These are phyloP conservation scores for Umimayanthus kanabou DNA, from an alignment of 92 coral and sea anemone genomes.

Conservation along the genomic window DNA sequence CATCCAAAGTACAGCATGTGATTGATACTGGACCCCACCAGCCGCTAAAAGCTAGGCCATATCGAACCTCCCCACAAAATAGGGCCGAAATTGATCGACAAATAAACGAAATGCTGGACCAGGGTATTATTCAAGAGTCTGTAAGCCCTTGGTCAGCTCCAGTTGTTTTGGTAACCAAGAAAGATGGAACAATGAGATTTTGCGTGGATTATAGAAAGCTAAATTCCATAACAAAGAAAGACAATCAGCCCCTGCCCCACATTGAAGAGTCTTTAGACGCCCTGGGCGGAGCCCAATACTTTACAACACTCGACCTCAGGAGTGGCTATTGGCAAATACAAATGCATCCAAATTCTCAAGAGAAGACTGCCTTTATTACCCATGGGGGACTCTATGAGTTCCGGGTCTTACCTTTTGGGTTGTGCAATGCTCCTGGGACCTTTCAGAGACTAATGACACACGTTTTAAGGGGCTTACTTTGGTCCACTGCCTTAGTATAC, in stretches of 20 bases:
- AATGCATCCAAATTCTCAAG: constrained; percentile 39
- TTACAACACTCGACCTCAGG: constrained; percentile 53
- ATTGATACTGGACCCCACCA: constrained; percentile 54
- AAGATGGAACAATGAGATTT: constrained; percentile 53
- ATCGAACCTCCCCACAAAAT: constrained; percentile 52
- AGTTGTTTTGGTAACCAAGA: constrained; percentile 55
- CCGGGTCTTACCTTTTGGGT: constrained; percentile 47
- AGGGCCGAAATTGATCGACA: constrained; percentile 45
- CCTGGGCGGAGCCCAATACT: constrained; percentile 46
- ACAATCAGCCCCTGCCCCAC: constrained; percentile 47
- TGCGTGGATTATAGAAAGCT: constrained; percentile 55
- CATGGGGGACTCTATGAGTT: constrained; percentile 57
- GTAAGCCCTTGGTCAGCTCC: constrained; percentile 56
- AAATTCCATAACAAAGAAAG: constrained; percentile 46
- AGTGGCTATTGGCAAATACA: constrained; percentile 56
- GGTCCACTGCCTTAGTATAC: too few species aligned
- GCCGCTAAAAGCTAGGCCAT: constrained; percentile 54
- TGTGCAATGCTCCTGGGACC: constrained; percentile 54
- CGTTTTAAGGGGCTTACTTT: too few species aligned
- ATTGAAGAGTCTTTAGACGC: constrained; percentile 54
- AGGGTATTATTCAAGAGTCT: constrained; percentile 50
- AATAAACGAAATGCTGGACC: constrained; percentile 47
- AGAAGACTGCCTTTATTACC: constrained; percentile 56
- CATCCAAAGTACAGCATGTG: constrained; percentile 50
- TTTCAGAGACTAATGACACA: constrained; percentile 52